phyloP scores from a whole-genome alignment of 2,888 invertebrate species.

The Agrilus cyanescens region DNA sequence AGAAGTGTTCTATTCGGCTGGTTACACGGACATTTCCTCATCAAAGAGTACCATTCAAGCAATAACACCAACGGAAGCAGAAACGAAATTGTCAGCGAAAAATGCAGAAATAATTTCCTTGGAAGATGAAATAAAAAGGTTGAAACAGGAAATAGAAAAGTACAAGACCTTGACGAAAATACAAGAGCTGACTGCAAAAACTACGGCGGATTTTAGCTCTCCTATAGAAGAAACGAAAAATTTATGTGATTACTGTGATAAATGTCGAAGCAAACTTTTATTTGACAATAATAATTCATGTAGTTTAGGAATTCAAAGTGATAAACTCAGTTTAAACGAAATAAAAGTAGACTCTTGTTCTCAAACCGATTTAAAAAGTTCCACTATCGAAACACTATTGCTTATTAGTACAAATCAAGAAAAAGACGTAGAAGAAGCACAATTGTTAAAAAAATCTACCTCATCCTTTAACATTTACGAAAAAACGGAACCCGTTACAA shows the following conservation, averaged over 20 bases:
- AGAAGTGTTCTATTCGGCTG: conserved; percentile 17
- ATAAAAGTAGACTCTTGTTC: no score
- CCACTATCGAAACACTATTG: no score
- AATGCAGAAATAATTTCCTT: conserved; percentile 30
- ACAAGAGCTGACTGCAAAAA: conserved; percentile 41
- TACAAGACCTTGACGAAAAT: conserved; percentile 47
- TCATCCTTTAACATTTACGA: no score
- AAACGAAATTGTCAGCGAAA: conserved; percentile 22
- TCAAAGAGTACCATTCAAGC: conserved; percentile 17
- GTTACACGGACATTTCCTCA: conserved; percentile 19
- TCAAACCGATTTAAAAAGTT: no score
- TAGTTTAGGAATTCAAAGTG: no score
- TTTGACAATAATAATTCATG: no score
- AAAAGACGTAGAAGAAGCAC: no score
- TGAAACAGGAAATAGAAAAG: conserved; percentile 45
- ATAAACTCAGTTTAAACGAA: no score
- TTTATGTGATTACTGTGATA: conserved; percentile 23
- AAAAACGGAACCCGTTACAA: no score
- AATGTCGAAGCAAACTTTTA: conserved; percentile 15
- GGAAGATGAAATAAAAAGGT: conserved; percentile 41
- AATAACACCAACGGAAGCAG: conserved; percentile 11
- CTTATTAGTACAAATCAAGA: no score
- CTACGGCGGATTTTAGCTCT: conserved; percentile 40
- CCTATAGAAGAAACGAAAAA: conserved; percentile 29
- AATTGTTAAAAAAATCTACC: no score